Evolutionary conservation across 2,888 invertebrate species (phyloP), one percentile per base, ranked within the genome.

Genomic region (Nasonovia ribisnigri): DNA sequence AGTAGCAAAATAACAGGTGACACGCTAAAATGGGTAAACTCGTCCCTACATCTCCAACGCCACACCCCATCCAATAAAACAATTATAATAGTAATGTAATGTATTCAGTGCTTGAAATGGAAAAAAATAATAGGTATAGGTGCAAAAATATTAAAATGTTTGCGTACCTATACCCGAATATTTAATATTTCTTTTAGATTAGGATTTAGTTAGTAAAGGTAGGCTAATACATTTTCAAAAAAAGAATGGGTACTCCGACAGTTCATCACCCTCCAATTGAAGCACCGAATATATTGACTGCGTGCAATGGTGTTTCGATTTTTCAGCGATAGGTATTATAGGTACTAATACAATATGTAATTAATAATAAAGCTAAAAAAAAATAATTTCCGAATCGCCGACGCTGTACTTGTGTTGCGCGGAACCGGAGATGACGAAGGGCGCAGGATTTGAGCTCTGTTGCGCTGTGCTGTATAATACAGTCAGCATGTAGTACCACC

Each of bases 351-450:
- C 43, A 26, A 43, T 20, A 24, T 77, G 36, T n/a, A 77, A 77
- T 77, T 77, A 77, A 77, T 77, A 77, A 77, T 77, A 77, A 77
- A 36, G 20, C 36, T 20, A 36, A 16, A 36, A 77, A 77, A 29
- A 77, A 20, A 36, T 77, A 20, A 77, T 77, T 77, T 77, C 77
- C 36, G 77, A 77, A 77, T 77, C 36, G 36, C 77, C 36, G 77
- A 36, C 36, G 20, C 8, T 36, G 77, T n/a, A 67, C 26, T n/a
- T 67, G 77, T 77, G 36, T 77, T 43, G 48, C 88, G 84, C 89
- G 89, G 92, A 84, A 93, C 93, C 90, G 93, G 93, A 93, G 93
- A 93, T 93, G 93, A 93, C 93, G 93, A 93, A 90, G 93, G 90
- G 90, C 90, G 90, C 90, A 93, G 93, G 93, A 93, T 90, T 90